phyloP scores from a whole-genome alignment of 2,113 vertebrate species.

The Gila orcuttii region DNA sequence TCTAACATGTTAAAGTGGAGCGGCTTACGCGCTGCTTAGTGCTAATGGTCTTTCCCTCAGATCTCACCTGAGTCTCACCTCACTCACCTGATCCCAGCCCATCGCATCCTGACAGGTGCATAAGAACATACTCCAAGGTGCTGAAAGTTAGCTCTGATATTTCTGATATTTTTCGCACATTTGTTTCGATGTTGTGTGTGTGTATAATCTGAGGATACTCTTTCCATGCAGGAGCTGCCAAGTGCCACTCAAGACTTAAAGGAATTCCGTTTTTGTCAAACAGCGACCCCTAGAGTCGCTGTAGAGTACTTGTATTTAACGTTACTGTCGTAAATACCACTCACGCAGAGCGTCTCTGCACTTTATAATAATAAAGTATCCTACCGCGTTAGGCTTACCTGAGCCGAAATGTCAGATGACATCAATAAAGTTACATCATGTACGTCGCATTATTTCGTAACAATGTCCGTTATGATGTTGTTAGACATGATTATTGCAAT shows the following conservation, averaged over 20 bases:
- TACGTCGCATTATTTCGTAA: no score
- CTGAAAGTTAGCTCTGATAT: neutral
- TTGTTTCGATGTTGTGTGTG: conserved; percentile 43
- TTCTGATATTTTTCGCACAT: conserved; percentile 55
- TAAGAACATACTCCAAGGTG: neutral
- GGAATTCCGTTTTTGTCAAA: no score
- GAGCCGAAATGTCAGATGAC: no score
- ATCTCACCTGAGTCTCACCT: conserved; percentile 34
- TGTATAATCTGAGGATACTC: neutral
- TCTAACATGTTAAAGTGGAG: conserved; percentile 52
- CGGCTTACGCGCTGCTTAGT: conserved; percentile 52
- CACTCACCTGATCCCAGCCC: conserved; percentile 16
- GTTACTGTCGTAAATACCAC: no score
- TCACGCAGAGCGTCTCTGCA: no score
- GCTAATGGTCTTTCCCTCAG: conserved; percentile 55
- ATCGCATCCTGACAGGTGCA: neutral
- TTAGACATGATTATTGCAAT: no score
- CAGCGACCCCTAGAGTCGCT: no score
- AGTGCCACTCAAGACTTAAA: conserved; percentile 43
- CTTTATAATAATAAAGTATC: no score
- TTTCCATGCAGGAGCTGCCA: neutral
- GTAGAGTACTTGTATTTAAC: no score
- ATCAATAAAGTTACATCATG: no score
- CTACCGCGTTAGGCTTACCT: no score
- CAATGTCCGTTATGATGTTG: no score